Evolutionary conservation across 2,113 vertebrate genomes (phyloP), one percentile per base, ranked within the genome.

Genomic region (Manacus vitellinus): DNA sequence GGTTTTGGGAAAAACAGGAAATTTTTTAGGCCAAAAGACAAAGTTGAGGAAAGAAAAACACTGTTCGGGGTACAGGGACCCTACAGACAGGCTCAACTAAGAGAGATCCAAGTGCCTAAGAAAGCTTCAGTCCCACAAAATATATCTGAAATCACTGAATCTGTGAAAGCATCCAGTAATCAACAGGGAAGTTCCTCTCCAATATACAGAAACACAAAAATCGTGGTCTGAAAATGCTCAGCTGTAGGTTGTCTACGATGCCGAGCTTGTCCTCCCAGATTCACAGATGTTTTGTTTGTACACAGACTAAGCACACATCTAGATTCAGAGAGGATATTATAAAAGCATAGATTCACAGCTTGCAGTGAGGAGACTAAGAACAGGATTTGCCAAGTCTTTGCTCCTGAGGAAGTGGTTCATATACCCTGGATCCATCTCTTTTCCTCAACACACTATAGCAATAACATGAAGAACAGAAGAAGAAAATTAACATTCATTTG

Each of bases 91-190:
- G 19, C 59, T 92, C 51, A 65, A 24, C 22, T 59, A 55, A 18
- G 11, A 70, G 8, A 21, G 19, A 43, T 15, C 13, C 13, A 14
- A 71, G 28, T 2, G 24, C 39, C 21, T 19, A 14, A 33, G 41
- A 46, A 72, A 35, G 17, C 16, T 58, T 20, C 31, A 31, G 62
- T 35, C 10, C 35, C 33, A 37, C n/a, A 41, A 73, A 68, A 51
- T 2, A 68, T 41, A 75, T 7, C 21, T 63, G 35, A 74, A 71
- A 41, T 2, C 1, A 3, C 3, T 0, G 20, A 73, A 73, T 4
- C 28, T 14, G 2, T 33, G 63, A 75, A 37, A 72, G 37, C 35
- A 52, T 5, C 31, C 66, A 51, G 49, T 19, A 49, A 51, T 22
- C 62, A 68, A 16, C 20, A 62, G 52, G 47, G 44, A 66, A 52